phyloP scores from a whole-genome alignment of 2,888 invertebrate genomes.

The Melanostoma scalare region DNA sequence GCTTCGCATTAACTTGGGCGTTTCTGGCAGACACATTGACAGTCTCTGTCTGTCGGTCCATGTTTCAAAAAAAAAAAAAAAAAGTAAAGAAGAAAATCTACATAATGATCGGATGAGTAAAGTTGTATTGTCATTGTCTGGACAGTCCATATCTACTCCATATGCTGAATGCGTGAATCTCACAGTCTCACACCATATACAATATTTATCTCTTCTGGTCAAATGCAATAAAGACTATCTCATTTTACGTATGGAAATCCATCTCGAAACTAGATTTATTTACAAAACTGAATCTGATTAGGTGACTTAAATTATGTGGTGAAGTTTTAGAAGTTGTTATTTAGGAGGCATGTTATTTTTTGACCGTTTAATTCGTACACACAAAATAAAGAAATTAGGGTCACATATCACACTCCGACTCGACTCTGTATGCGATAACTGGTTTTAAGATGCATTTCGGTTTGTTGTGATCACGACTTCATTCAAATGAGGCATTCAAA shows the following conservation, averaged over 20 bases:
- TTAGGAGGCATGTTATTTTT: conserved; percentile 36
- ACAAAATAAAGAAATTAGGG: conserved; percentile 65
- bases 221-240: conserved; percentile 35
- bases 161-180: not conserved
- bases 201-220: conserved; percentile 10
- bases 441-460: conserved; percentile 19
- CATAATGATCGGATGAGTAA: conserved; percentile 48
- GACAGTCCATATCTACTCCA: conserved; percentile 23
- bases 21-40: conserved; percentile 50
- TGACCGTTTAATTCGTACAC: conserved; percentile 58
- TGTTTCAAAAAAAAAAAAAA: conserved; percentile 16
- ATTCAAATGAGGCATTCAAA: conserved; percentile 2
- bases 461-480: conserved; percentile 9
- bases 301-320: conserved; percentile 56
- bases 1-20: conserved; percentile 41
- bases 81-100: too few species aligned
- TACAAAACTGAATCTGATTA: conserved; percentile 61
- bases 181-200: not conserved
- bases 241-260: conserved; percentile 52
- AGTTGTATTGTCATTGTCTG: conserved; percentile 33
- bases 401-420: conserved; percentile 13
- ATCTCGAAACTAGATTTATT: conserved; percentile 58
- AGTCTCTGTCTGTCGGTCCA: conserved; percentile 28
- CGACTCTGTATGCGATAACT: conserved; percentile 26
- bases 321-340: conserved; percentile 39